Base-by-base conservation (phyloP, 2,888 invertebrate genomes). In the Eilema griseolum region DNA sequence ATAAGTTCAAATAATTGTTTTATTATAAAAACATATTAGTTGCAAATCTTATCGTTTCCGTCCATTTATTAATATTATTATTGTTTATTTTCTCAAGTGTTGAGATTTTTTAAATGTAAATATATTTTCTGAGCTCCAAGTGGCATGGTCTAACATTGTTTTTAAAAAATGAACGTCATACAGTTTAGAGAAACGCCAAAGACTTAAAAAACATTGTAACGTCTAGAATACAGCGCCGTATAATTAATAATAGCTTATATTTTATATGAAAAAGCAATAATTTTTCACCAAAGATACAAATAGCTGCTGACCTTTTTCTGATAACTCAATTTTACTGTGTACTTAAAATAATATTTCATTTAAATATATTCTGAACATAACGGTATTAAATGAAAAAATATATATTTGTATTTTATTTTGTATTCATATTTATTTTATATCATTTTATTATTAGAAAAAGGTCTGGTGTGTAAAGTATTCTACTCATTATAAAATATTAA, bases 181-280 rank as follows among this genome's bases (percentile, higher is more conserved):
- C 95, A 95, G 95, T 95, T 91, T 94, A 95, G 95, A 90, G 87
- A 85, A 89, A 92, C 92, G 91, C 95, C 95, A 95, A 95, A 95
- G 95, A 95, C 91, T 90, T 90, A 79, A 83, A 76, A 77, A 81
- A 82, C 84, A 84, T 82, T 86, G 79, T 88, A 85, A 87, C 81
- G 88, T 91, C 90, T 82, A 83, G 71, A 81, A 81, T 78, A 82
- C 84, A 84, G 80, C 78, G 73, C 85, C 82, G 71, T 83, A 70
- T 83, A 81, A 76, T 76, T 83, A 81, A 76, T 76, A 81, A 75
- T 83, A 83, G 84, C 81, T 80, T 81, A 83, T 83, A 81, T 79
- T 83, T 79, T 82, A 75, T 81, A 83, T 81, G 80, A 82, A 81
- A 82, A 88, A 88, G 89, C 91, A 92, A 92, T 91, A 90, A 86